These are phyloP conservation scores for Rousettus madagascariensis DNA, from an alignment of 2,797 vertebrate genomes.

Conservation along the genomic window DNA sequence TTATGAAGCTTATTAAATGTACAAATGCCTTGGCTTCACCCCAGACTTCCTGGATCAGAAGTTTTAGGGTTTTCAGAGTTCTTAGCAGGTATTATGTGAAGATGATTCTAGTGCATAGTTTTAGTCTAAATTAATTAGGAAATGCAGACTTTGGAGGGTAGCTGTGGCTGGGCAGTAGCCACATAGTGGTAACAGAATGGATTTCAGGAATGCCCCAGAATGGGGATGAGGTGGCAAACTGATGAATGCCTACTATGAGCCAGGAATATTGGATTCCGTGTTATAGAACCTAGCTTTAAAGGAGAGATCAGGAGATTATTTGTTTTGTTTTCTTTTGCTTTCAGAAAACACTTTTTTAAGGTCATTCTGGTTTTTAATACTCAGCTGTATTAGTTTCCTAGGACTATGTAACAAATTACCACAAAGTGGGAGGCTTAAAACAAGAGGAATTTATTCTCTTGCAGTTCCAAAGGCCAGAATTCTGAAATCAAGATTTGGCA, in stretches of 20 bases:
- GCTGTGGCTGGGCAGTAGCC: not conserved
- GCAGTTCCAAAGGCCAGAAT: not conserved
- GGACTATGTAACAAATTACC: not conserved
- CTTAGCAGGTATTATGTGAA: not conserved
- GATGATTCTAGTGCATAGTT: not conserved
- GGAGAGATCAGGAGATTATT: not conserved
- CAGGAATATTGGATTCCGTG: not conserved
- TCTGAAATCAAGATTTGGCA: not conserved
- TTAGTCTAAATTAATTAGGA: not conserved
- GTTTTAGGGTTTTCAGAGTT: not conserved
- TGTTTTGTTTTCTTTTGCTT: not conserved
- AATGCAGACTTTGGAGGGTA: not conserved
- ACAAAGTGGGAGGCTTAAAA: not conserved
- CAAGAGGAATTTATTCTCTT: not conserved
- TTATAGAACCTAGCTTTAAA: not conserved
- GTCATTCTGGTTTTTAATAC: constrained; percentile 27
- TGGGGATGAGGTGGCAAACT: not conserved
- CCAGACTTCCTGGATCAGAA: not conserved
- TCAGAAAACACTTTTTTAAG: not conserved
- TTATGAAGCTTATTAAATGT: not conserved
- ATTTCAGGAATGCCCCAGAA: not conserved
- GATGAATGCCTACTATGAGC: not conserved
- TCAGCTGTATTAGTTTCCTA: not conserved
- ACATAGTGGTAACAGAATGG: not conserved
- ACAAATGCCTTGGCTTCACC: not conserved